Evolutionary conservation across 1,140 invertebrate species (phyloP).

Genomic region (Achroia grisella): DNA sequence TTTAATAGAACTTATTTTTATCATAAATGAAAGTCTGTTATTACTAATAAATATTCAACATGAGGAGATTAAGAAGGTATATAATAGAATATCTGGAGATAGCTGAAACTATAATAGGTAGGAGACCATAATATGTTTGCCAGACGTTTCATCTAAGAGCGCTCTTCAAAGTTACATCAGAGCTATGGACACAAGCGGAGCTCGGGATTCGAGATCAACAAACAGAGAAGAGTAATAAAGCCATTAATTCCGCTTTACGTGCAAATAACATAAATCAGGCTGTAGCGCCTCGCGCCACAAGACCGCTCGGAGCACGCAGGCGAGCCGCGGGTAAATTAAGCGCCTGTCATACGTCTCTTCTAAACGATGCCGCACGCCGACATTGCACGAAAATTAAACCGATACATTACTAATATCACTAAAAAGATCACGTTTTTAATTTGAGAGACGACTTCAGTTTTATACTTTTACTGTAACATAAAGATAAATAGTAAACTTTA

Average conservation of each 20-base stretch:
- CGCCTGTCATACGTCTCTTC: conserved; percentile 38
- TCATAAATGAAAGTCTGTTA: neutral
- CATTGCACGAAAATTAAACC: conserved; percentile 34
- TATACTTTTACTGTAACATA: no score
- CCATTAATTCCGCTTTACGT: conserved; percentile 68
- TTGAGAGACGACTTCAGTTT: no score
- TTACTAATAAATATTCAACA: conserved; percentile 1
- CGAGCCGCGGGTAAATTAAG: conserved; percentile 40
- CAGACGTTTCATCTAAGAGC: conserved; percentile 26
- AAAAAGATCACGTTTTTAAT: no score
- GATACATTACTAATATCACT: conserved; percentile 14
- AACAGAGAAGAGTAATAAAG: conserved; percentile 66
- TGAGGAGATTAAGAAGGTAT: conserved; percentile 6
- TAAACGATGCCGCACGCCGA: conserved; percentile 18
- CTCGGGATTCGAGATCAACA: conserved; percentile 40
- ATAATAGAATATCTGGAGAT: conserved; percentile 14
- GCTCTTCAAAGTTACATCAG: conserved; percentile 25
- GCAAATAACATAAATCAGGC: conserved; percentile 69
- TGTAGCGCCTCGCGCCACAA: conserved; percentile 46
- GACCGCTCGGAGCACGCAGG: conserved; percentile 30
- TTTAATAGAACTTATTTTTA: neutral
- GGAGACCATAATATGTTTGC: conserved; percentile 26
- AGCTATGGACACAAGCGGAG: conserved; percentile 23
- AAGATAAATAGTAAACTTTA: no score
- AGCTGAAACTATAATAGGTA: conserved; percentile 19